These are phyloP conservation scores for Electrona antarctica DNA, from an alignment of 2,113 vertebrate genomes.

Conservation along the genomic window DNA sequence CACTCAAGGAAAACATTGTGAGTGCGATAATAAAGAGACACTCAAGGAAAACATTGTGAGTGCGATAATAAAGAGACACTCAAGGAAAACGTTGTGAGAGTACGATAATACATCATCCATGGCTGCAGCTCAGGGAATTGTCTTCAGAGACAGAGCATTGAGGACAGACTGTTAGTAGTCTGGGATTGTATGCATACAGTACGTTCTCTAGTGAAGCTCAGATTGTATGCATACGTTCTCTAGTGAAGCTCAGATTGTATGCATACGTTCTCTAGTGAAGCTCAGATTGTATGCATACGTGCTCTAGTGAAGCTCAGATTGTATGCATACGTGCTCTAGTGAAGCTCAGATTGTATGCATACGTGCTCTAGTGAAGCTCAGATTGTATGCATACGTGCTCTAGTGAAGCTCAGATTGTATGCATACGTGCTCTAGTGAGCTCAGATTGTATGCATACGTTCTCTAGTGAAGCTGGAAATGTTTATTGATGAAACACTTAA, in stretches of 20 bases:
- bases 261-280: background rate
- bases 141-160: constrained; percentile 36
- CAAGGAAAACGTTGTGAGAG: constrained; percentile 5
- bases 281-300: too few relatives aligned
- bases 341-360: background rate
- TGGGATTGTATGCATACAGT: background rate
- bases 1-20: too few relatives aligned
- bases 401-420: constrained; percentile 12
- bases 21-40: constrained; percentile 18
- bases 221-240: background rate
- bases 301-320: constrained; percentile 9
- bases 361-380: background rate
- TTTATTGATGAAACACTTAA: constrained; percentile 46
- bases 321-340: constrained; percentile 1
- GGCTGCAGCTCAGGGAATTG: constrained; percentile 11
- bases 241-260: constrained; percentile 12
- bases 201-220: background rate
- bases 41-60: constrained; percentile 3
- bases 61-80: constrained; percentile 29
- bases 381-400: background rate
- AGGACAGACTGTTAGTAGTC: background rate
- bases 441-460: too few relatives aligned
- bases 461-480: constrained; percentile 13
- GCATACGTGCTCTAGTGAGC: background rate
- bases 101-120: constrained; percentile 34